A percentile compares a stretch with the other conserved stretches of the same genome.
phyloP scores from a whole-genome alignment of 2,888 invertebrate species.

The Azorinus chamasolen region DNA sequence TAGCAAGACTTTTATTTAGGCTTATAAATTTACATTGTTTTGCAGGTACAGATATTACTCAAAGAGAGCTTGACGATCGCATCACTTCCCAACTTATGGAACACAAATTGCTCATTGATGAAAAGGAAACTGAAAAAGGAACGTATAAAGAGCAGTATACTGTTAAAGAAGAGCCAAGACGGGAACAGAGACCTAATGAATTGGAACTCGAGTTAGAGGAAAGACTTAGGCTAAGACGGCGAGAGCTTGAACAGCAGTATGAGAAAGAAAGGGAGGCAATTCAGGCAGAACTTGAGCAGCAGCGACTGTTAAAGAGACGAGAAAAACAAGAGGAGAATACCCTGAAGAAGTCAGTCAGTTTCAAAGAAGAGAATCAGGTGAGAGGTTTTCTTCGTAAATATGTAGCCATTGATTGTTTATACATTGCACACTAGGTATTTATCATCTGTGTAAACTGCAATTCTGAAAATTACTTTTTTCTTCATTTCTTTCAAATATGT shows the following conservation, averaged over 20 bases:
- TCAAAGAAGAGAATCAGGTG: constrained; percentile 56
- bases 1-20: too few relatives aligned
- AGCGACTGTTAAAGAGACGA: constrained; percentile 70
- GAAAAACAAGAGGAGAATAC: constrained; percentile 78
- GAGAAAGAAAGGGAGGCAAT: constrained; percentile 43
- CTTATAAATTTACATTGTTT: too few relatives aligned
- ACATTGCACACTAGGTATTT: too few relatives aligned
- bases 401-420: too few relatives aligned
- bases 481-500: too few relatives aligned
- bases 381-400: too few relatives aligned
- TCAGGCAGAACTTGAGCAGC: constrained; percentile 48
- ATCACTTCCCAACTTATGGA: constrained; percentile 78
- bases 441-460: too few relatives aligned
- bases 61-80: constrained; percentile 80
- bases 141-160: constrained; percentile 50
- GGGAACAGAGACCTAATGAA: not conserved
- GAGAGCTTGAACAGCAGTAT: constrained; percentile 30
- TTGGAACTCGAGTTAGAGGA: constrained; percentile 20
- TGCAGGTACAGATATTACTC: constrained; percentile 81
- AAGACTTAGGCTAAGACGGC: constrained; percentile 13
- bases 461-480: too few relatives aligned
- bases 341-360: constrained; percentile 76
- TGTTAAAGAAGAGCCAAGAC: constrained; percentile 2
- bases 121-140: constrained; percentile 68
- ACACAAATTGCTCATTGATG: constrained; percentile 69